Evolutionary conservation across 2,113 vertebrate genomes (phyloP).

Genomic region (Chunga burmeisteri): DNA sequence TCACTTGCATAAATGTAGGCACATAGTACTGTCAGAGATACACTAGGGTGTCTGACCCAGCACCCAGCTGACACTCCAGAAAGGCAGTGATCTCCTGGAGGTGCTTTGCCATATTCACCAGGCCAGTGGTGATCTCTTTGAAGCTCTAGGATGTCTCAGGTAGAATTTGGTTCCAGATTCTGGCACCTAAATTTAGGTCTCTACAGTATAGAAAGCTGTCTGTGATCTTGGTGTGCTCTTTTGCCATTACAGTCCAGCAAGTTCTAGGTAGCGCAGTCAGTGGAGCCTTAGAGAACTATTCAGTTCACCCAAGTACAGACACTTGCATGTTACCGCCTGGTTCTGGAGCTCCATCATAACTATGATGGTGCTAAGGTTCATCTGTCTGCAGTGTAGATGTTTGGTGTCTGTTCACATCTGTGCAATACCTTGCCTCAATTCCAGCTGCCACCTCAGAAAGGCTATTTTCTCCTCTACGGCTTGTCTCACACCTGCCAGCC

Average conservation of each 20-base stretch:
- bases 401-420: not conserved
- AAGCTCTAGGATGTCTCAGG: not conserved
- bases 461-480: not conserved
- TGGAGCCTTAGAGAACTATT: not conserved
- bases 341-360: not conserved
- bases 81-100: not conserved
- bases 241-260: not conserved
- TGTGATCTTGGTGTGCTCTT: not conserved
- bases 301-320: not conserved
- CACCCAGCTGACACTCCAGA: not conserved
- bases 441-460: not conserved
- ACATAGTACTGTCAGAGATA: not conserved
- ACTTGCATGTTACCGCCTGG: not conserved
- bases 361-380: not conserved
- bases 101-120: not conserved
- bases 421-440: not conserved
- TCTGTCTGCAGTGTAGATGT: not conserved
- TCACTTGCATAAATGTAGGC: not conserved
- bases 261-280: not conserved
- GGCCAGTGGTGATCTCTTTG: not conserved
- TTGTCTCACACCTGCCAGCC: not conserved
- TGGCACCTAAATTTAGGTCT: not conserved
- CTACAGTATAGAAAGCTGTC: not conserved
- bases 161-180: not conserved
- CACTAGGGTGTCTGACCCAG: not conserved